Evolutionary conservation across 1,140 invertebrate species (phyloP).

Genomic region (Probaryconus sp.): DNA sequence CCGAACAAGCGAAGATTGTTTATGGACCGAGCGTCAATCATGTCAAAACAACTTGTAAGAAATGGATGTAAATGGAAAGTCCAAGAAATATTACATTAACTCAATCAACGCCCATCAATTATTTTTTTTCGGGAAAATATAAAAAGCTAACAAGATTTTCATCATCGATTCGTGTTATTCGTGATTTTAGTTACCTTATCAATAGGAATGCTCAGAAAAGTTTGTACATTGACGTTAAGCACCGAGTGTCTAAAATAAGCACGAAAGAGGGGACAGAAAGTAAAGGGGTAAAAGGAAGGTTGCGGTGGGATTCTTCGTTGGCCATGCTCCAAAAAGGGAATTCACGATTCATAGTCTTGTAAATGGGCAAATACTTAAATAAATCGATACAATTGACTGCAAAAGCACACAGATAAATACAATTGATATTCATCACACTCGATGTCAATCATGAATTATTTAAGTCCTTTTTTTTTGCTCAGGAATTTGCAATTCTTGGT

Average conservation of each 20-base stretch:
- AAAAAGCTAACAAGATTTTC: no score
- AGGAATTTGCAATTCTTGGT: no score
- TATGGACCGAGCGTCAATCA: conserved; percentile 33
- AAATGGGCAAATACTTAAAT: conserved; percentile 54
- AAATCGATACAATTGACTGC: conserved; percentile 27
- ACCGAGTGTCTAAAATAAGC: conserved; percentile 67
- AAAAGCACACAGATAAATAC: conserved; percentile 20
- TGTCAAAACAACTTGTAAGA: conserved; percentile 39
- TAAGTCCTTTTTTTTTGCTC: conserved; percentile 21
- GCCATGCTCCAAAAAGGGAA: conserved; percentile 55
- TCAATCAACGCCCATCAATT: background rate
- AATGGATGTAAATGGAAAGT: conserved; percentile 6
- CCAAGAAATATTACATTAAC: background rate
- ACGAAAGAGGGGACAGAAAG: conserved; percentile 21
- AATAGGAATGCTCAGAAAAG: no score
- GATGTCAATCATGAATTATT: conserved; percentile 43
- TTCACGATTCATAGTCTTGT: conserved; percentile 58
- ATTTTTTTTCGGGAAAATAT: conserved; percentile 12
- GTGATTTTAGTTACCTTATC: no score
- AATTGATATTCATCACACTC: conserved; percentile 40
- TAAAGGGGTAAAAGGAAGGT: conserved; percentile 45
- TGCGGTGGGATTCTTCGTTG: conserved; percentile 58
- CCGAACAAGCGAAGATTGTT: conserved; percentile 65
- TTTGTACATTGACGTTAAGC: no score
- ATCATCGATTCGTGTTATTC: no score